These are phyloP conservation scores for Diadegma fenestrale DNA, from an alignment of 2,888 invertebrate species.

Conservation along the genomic window DNA sequence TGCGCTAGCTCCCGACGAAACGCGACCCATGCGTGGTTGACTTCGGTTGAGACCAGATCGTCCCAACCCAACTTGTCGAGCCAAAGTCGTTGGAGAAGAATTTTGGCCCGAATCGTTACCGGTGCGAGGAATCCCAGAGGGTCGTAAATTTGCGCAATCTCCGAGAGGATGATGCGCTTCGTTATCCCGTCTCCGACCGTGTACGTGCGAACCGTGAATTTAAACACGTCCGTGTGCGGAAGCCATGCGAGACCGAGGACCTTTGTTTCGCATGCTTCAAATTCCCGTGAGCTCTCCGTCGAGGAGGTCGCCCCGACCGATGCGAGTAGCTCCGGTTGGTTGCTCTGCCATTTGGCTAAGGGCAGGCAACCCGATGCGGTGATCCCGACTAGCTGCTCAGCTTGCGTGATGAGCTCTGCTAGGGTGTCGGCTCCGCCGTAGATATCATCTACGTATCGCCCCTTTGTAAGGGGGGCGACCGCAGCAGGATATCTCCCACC, in stretches of 20 bases:
- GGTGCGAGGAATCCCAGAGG: slow-evolving; percentile 3
- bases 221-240: background rate
- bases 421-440: slow-evolving; percentile 50
- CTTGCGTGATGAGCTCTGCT: background rate
- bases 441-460: slow-evolving; percentile 64
- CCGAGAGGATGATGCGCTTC: background rate
- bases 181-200: background rate
- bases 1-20: too few relatives aligned
- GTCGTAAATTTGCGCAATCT: slow-evolving; percentile 10
- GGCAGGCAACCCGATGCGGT: slow-evolving; percentile 54
- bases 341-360: slow-evolving; percentile 51
- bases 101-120: too few relatives aligned
- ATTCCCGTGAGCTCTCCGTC: slow-evolving; percentile 45
- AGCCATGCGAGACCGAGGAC: background rate
- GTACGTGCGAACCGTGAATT: background rate
- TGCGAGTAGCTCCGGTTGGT: background rate
- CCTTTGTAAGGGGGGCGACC: slow-evolving; percentile 23
- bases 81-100: too few relatives aligned
- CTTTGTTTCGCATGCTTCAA: background rate
- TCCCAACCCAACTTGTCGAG: slow-evolving; percentile 7
- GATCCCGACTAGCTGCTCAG: background rate
- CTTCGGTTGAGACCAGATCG: background rate
- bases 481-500: slow-evolving; percentile 48
- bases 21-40: too few relatives aligned
- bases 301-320: background rate